Base-by-base conservation (phyloP, 2,888 invertebrate genomes). In the Proisotoma minuta region DNA sequence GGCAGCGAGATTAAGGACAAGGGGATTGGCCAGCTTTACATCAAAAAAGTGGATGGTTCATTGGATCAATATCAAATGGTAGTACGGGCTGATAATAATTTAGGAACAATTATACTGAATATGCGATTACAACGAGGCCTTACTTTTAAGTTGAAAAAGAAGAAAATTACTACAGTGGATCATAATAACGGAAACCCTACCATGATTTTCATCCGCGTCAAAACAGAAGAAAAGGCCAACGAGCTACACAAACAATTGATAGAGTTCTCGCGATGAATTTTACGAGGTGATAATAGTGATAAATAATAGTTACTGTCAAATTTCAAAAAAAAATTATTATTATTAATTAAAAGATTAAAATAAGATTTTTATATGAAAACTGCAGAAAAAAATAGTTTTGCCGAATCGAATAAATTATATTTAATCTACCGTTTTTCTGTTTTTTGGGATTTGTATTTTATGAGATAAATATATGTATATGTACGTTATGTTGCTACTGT, bases 21-120 rank as follows among this genome's bases (percentile, higher is more conserved):
- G 75, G 96, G 96, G 59, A 85, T 96, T n/a, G 96, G 96, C 10
- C 91, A 87, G 65, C 79, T 97, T 18, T 92, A 88, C 76, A n/a
- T n/a, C n/a, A 20, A 18, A 5, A 97, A 97, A 77, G 86, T 87
- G 43, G 82, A 87, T 29, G 85, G 83, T 2, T 75, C 72, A 2
- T n/a, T n/a, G n/a, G 72, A 70, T n/a, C 94, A 92, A 79, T 84
- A 87, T 63, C 95, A 96, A 77, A 78, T 96, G 52, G 81, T 97
- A 64, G 87, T 96, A 10, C 83, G 97, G 52, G 94, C 95, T 3
- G 91, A 93, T 72, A 96, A 91, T 48, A 88, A 85, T 75, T 79
- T 96, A 76, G 96, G 95, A 69, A 90, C 87, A 77, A 84, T 97
- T 65, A 80, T 96, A 69, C 79, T 95, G 26, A 97, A 97, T 79